phyloP scores from a whole-genome alignment of 2,797 vertebrate genomes.

The Phoxinus dragarum region DNA sequence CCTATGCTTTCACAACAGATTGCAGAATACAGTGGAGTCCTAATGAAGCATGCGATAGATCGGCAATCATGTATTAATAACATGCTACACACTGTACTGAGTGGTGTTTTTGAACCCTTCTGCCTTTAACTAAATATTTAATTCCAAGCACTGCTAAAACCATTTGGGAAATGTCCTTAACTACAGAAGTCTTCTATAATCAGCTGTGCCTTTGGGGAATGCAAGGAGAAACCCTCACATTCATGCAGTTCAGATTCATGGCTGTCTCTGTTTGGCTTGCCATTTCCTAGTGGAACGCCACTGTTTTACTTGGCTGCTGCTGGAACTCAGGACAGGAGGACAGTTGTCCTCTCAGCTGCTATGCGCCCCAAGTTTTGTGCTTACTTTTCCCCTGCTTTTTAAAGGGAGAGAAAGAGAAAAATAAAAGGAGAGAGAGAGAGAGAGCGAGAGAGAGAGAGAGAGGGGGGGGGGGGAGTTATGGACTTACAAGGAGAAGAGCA shows the following conservation, averaged over 20 bases:
- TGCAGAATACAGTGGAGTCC: slow-evolving; percentile 11
- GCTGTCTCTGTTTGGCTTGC: slow-evolving; percentile 86
- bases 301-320: slow-evolving; percentile 91
- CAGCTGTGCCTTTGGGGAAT: slow-evolving; percentile 78
- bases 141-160: slow-evolving; percentile 76
- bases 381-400: slow-evolving; percentile 84
- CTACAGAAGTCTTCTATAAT: slow-evolving; percentile 88
- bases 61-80: slow-evolving; percentile 35
- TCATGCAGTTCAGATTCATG: slow-evolving; percentile 85
- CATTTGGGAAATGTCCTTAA: slow-evolving; percentile 82
- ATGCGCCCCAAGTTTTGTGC: slow-evolving; percentile 80
- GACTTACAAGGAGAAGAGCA: slow-evolving; percentile 58
- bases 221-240: slow-evolving; percentile 82
- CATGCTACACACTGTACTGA: slow-evolving; percentile 28
- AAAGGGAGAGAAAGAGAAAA: slow-evolving; percentile 61
- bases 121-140: slow-evolving; percentile 60
- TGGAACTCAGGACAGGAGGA: slow-evolving; percentile 83
- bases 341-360: slow-evolving; percentile 85
- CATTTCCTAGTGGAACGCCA: slow-evolving; percentile 86
- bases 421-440: slow-evolving; percentile 52
- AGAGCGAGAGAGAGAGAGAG: too few species aligned
- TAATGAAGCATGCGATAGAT: slow-evolving; percentile 31
- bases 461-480: slow-evolving; percentile 55
- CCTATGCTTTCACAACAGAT: slow-evolving; percentile 9
- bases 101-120: slow-evolving; percentile 29